A percentile compares a stretch with the other conserved stretches of the same genome.
These are phyloP conservation scores for Margarornis squamiger DNA, from an alignment of 2,797 vertebrate species.

Conservation along the genomic window DNA sequence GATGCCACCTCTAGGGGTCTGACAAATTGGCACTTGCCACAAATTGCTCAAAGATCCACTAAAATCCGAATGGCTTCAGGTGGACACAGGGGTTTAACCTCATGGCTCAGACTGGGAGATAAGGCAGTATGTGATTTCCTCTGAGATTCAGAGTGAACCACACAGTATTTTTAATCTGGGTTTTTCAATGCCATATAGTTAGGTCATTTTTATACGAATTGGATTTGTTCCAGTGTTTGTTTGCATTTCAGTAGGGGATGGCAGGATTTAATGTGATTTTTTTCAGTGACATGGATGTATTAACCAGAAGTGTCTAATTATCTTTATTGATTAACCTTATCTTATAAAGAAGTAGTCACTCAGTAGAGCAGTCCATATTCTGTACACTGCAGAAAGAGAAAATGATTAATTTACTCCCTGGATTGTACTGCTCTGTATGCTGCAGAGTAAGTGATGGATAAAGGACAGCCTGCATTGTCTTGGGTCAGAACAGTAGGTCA, in stretches of 20 bases:
- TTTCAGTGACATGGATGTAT: slow-evolving; percentile 7
- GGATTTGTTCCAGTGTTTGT: slow-evolving; percentile 2
- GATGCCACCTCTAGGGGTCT: background rate
- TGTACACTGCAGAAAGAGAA: slow-evolving; percentile 25
- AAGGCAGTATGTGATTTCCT: background rate
- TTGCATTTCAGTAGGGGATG: background rate
- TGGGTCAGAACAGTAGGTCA: slow-evolving; percentile 51
- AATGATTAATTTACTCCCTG: slow-evolving; percentile 59
- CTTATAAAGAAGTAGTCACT: slow-evolving; percentile 50
- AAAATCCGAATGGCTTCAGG: background rate
- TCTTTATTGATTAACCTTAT: slow-evolving; percentile 66
- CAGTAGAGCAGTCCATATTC: slow-evolving; percentile 30
- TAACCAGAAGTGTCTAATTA: slow-evolving; percentile 59
- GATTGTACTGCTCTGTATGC: slow-evolving; percentile 15
- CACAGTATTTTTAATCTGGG: background rate
- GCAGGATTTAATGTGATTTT: background rate
- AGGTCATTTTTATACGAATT: background rate
- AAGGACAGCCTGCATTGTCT: slow-evolving; percentile 19
- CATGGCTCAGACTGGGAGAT: background rate
- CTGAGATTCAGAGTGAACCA: background rate
- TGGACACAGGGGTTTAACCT: background rate
- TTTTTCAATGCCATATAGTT: background rate
- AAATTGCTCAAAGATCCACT: background rate
- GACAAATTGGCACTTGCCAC: background rate
- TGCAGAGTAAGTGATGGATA: background rate